Conservation (phyloP, 2,113 vertebrate genomes). For the Pao palembangensis region DNA sequence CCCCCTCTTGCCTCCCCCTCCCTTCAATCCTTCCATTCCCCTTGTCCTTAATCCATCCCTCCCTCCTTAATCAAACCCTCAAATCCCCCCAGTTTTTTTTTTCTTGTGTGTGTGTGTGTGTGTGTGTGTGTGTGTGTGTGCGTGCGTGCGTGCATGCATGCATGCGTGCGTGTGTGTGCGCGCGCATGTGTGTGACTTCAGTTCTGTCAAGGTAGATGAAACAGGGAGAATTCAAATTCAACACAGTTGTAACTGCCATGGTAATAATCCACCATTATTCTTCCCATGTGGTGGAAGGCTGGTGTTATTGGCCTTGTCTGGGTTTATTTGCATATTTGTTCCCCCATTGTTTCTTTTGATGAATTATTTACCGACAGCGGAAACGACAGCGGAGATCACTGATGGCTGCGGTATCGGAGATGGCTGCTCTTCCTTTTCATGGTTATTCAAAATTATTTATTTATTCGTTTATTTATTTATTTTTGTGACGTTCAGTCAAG, state of each 20-base stretch:
- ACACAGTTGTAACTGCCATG: slow-evolving; percentile 62
- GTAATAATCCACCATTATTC: slow-evolving; percentile 56
- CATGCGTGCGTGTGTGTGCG: slow-evolving; percentile 10
- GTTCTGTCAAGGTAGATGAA: slow-evolving; percentile 71
- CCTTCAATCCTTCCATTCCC: slow-evolving; percentile 60
- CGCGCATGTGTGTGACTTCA: slow-evolving; percentile 44
- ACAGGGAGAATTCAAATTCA: slow-evolving; percentile 69
- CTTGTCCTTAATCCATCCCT: slow-evolving; percentile 66
- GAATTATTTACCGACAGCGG: slow-evolving; percentile 66
- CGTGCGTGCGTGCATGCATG: slow-evolving; percentile 5
- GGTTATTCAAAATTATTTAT: slow-evolving; percentile 48
- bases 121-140: too few species aligned
- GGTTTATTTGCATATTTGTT: slow-evolving; percentile 74
- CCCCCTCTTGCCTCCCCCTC: slow-evolving; percentile 37
- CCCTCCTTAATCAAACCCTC: slow-evolving; percentile 67
- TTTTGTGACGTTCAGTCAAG: slow-evolving; percentile 66
- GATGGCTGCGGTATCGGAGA: slow-evolving; percentile 60
- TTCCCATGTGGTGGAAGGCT: slow-evolving; percentile 60
- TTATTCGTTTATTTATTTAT: slow-evolving; percentile 20
- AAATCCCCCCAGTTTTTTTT: slow-evolving; percentile 64
- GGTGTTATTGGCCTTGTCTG: slow-evolving; percentile 58
- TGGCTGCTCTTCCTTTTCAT: slow-evolving; percentile 53
- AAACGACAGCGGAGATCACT: slow-evolving; percentile 66
- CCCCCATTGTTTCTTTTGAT: slow-evolving; percentile 72
- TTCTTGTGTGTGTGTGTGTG: slow-evolving; percentile 28